A percentile compares a stretch with the other conserved stretches of the same genome.
Conservation (phyloP, 2,113 vertebrate species). For the Petaurus breviceps region DNA sequence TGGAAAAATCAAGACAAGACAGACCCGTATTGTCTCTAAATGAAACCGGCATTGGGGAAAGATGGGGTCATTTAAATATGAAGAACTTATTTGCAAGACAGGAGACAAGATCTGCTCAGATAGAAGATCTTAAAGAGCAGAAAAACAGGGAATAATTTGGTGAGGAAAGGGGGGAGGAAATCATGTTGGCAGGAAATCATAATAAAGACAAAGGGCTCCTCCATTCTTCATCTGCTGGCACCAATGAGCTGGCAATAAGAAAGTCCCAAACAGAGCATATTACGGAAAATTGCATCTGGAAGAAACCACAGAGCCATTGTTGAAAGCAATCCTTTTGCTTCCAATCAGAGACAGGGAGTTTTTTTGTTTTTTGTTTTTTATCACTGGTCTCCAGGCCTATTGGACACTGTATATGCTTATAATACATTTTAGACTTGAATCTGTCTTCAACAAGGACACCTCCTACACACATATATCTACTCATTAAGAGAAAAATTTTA, state of each 20-base stretch:
- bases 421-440: conserved; percentile 55
- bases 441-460: neutral
- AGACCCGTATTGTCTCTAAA: neutral
- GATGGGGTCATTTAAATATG: conserved; percentile 8
- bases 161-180: neutral
- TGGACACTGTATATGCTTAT: conserved; percentile 30
- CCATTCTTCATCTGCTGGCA: conserved; percentile 18
- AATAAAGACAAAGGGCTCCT: neutral
- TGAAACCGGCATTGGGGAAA: conserved; percentile 31
- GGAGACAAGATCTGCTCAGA: neutral
- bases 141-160: conserved; percentile 8
- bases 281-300: conserved; percentile 53
- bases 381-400: neutral
- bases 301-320: neutral
- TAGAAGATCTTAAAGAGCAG: conserved; percentile 11
- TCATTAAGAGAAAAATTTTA: conserved; percentile 24
- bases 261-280: neutral
- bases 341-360: neutral
- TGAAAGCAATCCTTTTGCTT: neutral
- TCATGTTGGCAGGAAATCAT: conserved; percentile 43
- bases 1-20: conserved; percentile 37
- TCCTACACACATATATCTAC: conserved; percentile 23
- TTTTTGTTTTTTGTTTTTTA: neutral
- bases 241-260: conserved; percentile 41
- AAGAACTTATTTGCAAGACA: neutral